A percentile compares a stretch with the other conserved stretches of the same genome.
These are phyloP conservation scores for Rhombomys opimus DNA, from an alignment of 2,113 vertebrate genomes.

Conservation along the genomic window DNA sequence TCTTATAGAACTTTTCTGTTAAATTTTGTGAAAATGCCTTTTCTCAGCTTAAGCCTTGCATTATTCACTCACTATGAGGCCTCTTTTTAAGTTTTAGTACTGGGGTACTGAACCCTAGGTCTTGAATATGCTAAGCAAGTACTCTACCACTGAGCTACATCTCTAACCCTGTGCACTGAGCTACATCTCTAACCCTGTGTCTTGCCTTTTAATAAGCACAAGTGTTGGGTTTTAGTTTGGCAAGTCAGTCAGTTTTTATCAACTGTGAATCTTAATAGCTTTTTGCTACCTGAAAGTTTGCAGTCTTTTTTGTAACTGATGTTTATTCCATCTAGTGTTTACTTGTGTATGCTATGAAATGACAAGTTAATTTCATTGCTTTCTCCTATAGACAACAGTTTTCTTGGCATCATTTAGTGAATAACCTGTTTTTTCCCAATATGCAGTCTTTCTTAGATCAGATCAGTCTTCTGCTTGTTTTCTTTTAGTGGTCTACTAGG, in stretches of 20 bases:
- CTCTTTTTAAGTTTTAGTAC: background rate
- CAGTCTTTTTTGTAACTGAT: background rate
- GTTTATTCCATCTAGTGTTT: background rate
- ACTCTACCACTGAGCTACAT: background rate
- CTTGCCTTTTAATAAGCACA: background rate
- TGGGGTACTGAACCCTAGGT: background rate
- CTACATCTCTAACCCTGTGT: background rate
- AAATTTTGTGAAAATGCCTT: background rate
- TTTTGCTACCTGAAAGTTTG: background rate
- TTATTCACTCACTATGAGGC: background rate
- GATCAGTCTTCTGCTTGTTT: background rate
- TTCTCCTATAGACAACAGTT: background rate
- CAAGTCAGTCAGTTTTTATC: background rate
- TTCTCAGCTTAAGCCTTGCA: conserved; percentile 11
- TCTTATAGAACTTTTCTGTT: background rate
- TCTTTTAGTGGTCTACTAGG: background rate
- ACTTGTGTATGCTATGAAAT: background rate
- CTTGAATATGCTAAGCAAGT: background rate
- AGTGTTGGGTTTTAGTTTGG: conserved; percentile 33
- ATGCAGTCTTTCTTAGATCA: background rate
- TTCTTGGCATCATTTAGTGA: background rate
- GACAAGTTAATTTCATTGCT: background rate
- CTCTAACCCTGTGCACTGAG: background rate
- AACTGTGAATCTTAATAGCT: background rate
- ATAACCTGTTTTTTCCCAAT: background rate